phyloP scores from a whole-genome alignment of 2,888 invertebrate species.

The Drosophila meridionalis region DNA sequence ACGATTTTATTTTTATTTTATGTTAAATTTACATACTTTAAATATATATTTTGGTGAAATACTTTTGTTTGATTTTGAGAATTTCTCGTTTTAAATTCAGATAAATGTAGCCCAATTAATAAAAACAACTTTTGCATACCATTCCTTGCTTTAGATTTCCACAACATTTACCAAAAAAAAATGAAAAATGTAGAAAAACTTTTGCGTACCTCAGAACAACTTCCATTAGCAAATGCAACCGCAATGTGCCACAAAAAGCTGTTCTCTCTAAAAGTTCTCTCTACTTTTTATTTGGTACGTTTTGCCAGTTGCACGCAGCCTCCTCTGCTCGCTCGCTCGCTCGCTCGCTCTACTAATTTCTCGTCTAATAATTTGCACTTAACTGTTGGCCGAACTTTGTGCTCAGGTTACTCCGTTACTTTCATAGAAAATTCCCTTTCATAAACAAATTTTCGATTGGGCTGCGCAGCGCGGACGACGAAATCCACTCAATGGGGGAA shows the following conservation, averaged over 20 bases:
- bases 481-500: conserved; percentile 6
- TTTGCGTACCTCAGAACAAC: conserved; percentile 45
- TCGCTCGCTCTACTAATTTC: conserved; percentile 56
- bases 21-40: background rate
- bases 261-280: conserved; percentile 22
- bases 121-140: conserved; percentile 24
- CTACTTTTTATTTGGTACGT: conserved; percentile 2
- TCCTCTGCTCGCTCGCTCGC: conserved; percentile 2
- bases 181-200: conserved; percentile 29
- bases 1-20: background rate
- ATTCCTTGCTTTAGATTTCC: conserved; percentile 7
- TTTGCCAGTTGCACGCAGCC: conserved; percentile 4
- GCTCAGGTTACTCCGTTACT: conserved; percentile 55
- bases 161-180: conserved; percentile 9
- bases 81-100: background rate
- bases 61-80: background rate
- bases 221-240: conserved; percentile 73
- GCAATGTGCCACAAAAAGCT: conserved; percentile 61
- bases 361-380: conserved; percentile 71
- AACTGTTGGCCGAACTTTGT: conserved; percentile 44
- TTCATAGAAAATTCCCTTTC: conserved; percentile 71
- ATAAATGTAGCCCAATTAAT: conserved; percentile 19
- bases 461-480: conserved; percentile 10
- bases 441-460: conserved; percentile 53
- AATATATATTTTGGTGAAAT: background rate